phyloP scores from a whole-genome alignment of 1,140 invertebrate species.

The Nasonia giraulti region DNA sequence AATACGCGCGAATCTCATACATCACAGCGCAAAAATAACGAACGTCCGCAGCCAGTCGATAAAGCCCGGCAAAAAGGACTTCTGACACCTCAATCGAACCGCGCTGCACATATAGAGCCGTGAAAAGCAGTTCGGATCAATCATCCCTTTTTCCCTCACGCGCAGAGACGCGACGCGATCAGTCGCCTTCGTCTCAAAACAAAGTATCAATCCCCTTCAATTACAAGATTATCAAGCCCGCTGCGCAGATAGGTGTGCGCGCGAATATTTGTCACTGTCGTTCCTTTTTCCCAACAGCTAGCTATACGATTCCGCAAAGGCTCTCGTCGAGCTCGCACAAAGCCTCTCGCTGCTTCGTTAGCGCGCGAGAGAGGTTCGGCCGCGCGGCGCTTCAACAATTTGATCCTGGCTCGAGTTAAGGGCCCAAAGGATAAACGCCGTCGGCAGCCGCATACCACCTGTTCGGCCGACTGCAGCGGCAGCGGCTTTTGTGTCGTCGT shows the following conservation, averaged over 20 bases:
- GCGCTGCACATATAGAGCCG: not conserved
- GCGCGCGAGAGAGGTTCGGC: no score
- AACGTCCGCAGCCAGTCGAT: not conserved
- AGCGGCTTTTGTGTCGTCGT: not conserved
- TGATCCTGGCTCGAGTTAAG: conserved; percentile 31
- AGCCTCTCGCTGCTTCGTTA: not conserved
- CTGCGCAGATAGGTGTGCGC: not conserved
- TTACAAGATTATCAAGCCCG: conserved; percentile 20
- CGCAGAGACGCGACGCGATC: not conserved
- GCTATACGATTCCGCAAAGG: not conserved
- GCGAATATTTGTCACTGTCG: not conserved
- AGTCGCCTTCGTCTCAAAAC: not conserved
- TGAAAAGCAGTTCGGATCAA: not conserved
- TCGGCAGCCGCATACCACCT: conserved; percentile 57
- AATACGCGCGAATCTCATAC: not conserved
- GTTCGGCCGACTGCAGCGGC: conserved; percentile 43
- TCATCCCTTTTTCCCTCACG: not conserved
- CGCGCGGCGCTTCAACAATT: conserved; percentile 44
- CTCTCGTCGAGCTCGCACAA: not conserved
- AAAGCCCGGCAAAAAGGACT: no score
- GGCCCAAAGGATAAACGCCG: not conserved
- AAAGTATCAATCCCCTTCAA: conserved; percentile 7
- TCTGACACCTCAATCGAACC: not conserved
- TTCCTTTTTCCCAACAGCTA: not conserved
- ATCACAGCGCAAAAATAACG: not conserved